A percentile compares a stretch with the other conserved stretches of the same genome.
These are phyloP conservation scores for Chrysina gloriosa DNA, from an alignment of 2,888 invertebrate genomes.

Conservation along the genomic window DNA sequence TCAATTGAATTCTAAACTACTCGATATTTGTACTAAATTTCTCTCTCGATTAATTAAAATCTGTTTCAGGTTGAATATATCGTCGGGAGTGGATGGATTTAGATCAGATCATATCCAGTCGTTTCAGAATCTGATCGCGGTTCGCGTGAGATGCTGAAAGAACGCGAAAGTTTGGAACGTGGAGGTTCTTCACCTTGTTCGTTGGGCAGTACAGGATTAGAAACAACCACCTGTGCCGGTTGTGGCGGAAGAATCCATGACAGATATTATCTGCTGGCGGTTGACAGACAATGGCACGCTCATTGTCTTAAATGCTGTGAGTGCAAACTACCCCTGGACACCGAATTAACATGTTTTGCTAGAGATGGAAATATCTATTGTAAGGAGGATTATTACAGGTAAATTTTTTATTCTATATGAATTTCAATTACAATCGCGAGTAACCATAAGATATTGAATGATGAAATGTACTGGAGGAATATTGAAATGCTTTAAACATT, in stretches of 20 bases:
- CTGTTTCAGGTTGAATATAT: slow-evolving; percentile 13
- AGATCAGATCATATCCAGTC: background rate
- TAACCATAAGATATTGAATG: too few species aligned
- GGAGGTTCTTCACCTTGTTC: slow-evolving; percentile 65
- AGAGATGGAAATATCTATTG: slow-evolving; percentile 92
- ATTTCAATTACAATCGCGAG: too few species aligned
- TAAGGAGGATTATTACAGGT: slow-evolving; percentile 96
- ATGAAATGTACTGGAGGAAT: too few species aligned
- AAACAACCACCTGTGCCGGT: slow-evolving; percentile 69
- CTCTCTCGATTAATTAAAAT: background rate
- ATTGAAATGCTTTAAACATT: too few species aligned
- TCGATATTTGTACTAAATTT: background rate
- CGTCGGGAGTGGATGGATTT: slow-evolving; percentile 2
- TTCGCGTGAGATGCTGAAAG: slow-evolving; percentile 72
- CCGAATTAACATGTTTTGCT: slow-evolving; percentile 89
- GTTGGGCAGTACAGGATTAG: slow-evolving; percentile 61
- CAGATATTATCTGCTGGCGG: slow-evolving; percentile 81
- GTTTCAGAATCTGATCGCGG: background rate
- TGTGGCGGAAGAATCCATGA: slow-evolving; percentile 74
- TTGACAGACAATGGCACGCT: slow-evolving; percentile 91
- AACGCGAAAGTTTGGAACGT: slow-evolving; percentile 71
- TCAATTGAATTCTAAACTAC: background rate
- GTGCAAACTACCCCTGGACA: slow-evolving; percentile 85
- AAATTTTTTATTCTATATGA: slow-evolving; percentile 50
- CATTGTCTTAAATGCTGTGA: slow-evolving; percentile 86